phyloP scores from a whole-genome alignment of 30 jellyfish, hydroid and myxozoan genomes.

The Sanderia malayensis region DNA sequence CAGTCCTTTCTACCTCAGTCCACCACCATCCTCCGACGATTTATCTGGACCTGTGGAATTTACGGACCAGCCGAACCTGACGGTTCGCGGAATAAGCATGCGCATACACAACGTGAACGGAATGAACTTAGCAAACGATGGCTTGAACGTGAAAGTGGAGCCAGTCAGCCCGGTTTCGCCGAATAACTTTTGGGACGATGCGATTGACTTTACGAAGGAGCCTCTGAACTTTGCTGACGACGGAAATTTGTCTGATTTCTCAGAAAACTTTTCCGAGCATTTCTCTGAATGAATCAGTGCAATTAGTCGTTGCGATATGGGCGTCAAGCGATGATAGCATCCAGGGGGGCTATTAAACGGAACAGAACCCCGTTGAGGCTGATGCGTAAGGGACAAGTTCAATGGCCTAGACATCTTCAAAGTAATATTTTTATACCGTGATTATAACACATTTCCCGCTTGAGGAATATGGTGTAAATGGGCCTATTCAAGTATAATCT shows the following conservation, averaged over 20 bases:
- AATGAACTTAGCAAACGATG: constrained; percentile 24
- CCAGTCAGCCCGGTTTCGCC: constrained; percentile 80
- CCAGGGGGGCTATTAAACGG: no score
- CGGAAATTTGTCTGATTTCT: constrained; percentile 46
- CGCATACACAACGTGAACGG: constrained; percentile 66
- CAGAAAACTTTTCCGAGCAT: constrained; percentile 62
- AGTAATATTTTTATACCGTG: no score
- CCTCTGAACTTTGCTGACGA: constrained; percentile 48
- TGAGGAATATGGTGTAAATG: no score
- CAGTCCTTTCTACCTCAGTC: constrained; percentile 89
- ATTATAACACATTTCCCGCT: no score
- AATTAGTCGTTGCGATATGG: no score
- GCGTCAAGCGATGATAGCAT: no score
- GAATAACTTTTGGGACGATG: constrained; percentile 67
- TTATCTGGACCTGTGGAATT: constrained; percentile 64
- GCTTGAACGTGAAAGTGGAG: constrained; percentile 61
- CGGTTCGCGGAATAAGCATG: constrained; percentile 87
- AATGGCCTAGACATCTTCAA: no score
- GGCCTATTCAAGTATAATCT: no score
- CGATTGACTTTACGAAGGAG: constrained; percentile 57
- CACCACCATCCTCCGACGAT: constrained; percentile 91
- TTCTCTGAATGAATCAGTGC: constrained; percentile 24
- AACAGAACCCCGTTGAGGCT: no score
- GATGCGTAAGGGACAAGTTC: no score
- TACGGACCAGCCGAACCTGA: constrained; percentile 81